Conservation (phyloP, 2,113 vertebrate genomes). For the Brienomyrus longianalis region DNA sequence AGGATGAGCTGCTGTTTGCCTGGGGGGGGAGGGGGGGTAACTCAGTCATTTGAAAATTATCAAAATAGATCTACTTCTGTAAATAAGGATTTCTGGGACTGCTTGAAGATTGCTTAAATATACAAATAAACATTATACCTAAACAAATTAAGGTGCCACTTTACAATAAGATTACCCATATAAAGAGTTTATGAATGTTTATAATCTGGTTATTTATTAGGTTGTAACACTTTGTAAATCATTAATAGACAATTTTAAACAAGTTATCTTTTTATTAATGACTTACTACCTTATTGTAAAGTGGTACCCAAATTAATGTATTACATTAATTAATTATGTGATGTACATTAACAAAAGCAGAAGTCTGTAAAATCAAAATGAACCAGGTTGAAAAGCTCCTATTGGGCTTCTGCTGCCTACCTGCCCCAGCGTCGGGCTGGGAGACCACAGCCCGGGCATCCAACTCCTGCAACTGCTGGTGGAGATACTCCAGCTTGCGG, state of each 20-base stretch:
- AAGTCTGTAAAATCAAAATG: not conserved
- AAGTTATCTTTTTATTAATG: no score
- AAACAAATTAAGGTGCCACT: not conserved
- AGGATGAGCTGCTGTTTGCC: not conserved
- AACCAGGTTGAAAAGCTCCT: not conserved
- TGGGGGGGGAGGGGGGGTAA: not conserved
- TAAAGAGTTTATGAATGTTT: no score
- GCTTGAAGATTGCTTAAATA: not conserved
- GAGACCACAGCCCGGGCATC: slow-evolving; percentile 60
- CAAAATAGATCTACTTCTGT: not conserved
- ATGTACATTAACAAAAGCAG: not conserved
- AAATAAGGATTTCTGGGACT: not conserved
- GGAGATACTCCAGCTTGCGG: slow-evolving; percentile 59
- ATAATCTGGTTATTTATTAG: no score
- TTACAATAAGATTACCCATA: no score
- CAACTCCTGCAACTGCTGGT: slow-evolving; percentile 63
- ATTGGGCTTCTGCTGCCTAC: slow-evolving; percentile 24
- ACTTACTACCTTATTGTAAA: no score
- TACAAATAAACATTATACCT: not conserved
- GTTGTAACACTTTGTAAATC: no score
- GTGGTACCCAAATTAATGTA: not conserved
- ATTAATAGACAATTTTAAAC: no score
- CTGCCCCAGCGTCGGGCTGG: slow-evolving; percentile 45
- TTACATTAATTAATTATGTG: not conserved
- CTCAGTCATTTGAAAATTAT: not conserved